Conservation (phyloP, 2,888 invertebrate genomes). For the Drosophila fungiperda region DNA sequence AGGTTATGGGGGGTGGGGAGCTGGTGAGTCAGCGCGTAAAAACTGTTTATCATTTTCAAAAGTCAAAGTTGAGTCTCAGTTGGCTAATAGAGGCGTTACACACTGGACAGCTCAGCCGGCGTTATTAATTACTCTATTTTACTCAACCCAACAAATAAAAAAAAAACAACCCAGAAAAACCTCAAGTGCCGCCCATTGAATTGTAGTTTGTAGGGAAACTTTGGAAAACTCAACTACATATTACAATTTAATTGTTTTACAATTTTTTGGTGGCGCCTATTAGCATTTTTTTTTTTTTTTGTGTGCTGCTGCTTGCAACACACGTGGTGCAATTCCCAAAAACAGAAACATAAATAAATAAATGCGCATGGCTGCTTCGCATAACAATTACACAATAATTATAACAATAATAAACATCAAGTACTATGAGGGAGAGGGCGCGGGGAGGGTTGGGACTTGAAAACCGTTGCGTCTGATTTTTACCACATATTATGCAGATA, state of each 20-base stretch:
- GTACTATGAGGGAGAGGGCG: conserved; percentile 11
- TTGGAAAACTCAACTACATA: conserved; percentile 44
- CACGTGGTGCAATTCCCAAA: conserved; percentile 80
- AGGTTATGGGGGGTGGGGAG: background rate
- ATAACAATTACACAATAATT: conserved; percentile 23
- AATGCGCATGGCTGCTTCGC: conserved; percentile 52
- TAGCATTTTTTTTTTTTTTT: conserved; percentile 57
- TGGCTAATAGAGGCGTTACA: conserved; percentile 78
- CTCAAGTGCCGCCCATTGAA: conserved; percentile 73
- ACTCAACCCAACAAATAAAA: background rate
- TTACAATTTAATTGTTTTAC: conserved; percentile 83
- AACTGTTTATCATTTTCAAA: conserved; percentile 73
- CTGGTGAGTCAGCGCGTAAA: conserved; percentile 49
- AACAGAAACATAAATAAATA: conserved; percentile 12
- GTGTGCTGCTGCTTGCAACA: conserved; percentile 37
- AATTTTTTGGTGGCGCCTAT: conserved; percentile 77
- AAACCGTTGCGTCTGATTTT: conserved; percentile 73
- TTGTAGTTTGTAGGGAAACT: conserved; percentile 4
- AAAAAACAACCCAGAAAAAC: conserved; percentile 19
- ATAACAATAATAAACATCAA: conserved; percentile 36
- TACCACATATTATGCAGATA: conserved; percentile 81
- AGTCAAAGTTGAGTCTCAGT: conserved; percentile 59
- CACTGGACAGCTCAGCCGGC: conserved; percentile 43
- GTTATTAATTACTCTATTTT: conserved; percentile 79
- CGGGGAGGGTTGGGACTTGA: conserved; percentile 26